Percentiles rank a stretch among this genome's conserved stretches.
phyloP scores from a whole-genome alignment of 2,113 vertebrate genomes.

The Malaclemys terrapin region DNA sequence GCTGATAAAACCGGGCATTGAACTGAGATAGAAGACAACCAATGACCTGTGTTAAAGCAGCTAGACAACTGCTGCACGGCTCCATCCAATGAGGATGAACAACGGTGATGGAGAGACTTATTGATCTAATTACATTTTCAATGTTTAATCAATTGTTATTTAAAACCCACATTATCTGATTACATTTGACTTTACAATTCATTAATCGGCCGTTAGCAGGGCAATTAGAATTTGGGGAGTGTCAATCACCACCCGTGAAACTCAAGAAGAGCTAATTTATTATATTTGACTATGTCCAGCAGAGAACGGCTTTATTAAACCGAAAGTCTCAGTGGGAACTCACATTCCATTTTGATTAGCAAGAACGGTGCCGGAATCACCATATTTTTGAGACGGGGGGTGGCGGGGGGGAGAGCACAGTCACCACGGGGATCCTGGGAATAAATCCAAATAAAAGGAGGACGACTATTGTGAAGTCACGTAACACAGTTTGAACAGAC shows the following conservation, averaged over 20 bases:
- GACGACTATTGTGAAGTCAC: not conserved
- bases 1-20: not conserved
- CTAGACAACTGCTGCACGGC: not conserved
- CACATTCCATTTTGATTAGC: not conserved
- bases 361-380: not conserved
- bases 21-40: not conserved
- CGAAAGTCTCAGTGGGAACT: not conserved
- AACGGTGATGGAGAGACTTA: not conserved
- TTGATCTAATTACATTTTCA: not conserved
- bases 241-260: not conserved
- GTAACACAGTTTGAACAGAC: not conserved
- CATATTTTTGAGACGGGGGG: not conserved
- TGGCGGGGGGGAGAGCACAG: not conserved
- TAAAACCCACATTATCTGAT: not conserved
- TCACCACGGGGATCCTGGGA: not conserved
- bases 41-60: constrained; percentile 59
- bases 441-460: not conserved
- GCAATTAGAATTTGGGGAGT: not conserved
- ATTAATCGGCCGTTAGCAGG: not conserved
- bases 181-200: not conserved
- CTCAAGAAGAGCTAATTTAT: not conserved
- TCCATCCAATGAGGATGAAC: not conserved
- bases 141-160: not conserved
- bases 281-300: not conserved
- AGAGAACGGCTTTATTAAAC: not conserved